A percentile compares a stretch with the other conserved stretches of the same genome.
Evolutionary conservation across 2,113 vertebrate genomes (phyloP).

Genomic region (Amphilophus citrinellus): DNA sequence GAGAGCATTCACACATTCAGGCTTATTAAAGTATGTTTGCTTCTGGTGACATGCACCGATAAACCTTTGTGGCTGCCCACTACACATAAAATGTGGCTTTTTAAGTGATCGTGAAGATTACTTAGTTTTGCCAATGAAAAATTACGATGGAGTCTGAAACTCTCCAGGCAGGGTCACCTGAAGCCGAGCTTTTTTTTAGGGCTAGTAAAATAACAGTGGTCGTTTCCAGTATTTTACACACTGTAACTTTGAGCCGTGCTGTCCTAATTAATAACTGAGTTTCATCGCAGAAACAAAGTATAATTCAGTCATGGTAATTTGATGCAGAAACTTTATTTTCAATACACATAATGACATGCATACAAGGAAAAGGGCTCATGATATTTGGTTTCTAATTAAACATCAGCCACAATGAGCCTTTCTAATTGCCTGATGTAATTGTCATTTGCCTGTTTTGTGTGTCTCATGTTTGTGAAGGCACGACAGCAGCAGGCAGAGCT

Average conservation of each 20-base stretch:
- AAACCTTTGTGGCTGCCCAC: too few species aligned
- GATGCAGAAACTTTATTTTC: background rate
- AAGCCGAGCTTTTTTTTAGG: too few species aligned
- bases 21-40: too few species aligned
- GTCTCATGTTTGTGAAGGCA: conserved; percentile 80
- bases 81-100: too few species aligned
- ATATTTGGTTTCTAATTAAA: background rate
- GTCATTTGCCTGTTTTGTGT: background rate
- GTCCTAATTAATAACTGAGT: background rate
- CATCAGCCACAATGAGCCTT: background rate
- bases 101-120: too few species aligned
- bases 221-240: too few species aligned
- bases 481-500: conserved; percentile 98
- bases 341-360: background rate
- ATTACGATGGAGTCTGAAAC: too few species aligned
- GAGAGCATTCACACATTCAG: too few species aligned
- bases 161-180: too few species aligned
- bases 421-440: background rate
- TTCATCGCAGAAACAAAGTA: background rate
- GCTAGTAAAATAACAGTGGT: too few species aligned
- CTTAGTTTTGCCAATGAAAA: too few species aligned
- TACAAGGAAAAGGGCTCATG: background rate
- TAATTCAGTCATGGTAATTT: background rate
- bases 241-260: background rate
- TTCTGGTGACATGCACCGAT: too few species aligned